These are phyloP conservation scores for Acanthiza pusilla DNA, from an alignment of 2,797 vertebrate species.

Conservation along the genomic window DNA sequence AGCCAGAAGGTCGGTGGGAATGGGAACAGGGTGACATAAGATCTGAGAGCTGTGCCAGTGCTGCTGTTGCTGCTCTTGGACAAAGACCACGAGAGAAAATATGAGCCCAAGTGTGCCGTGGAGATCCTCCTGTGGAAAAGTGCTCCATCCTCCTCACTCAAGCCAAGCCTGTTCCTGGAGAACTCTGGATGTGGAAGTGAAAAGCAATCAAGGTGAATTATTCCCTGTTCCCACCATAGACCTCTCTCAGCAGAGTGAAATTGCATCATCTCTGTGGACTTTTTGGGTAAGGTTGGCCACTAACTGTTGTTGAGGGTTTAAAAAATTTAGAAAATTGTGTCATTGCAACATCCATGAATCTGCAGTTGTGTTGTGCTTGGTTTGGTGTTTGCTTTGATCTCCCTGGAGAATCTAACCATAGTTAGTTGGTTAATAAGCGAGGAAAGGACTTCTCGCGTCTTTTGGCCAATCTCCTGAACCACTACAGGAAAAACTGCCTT, in stretches of 20 bases:
- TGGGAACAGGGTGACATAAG: background rate
- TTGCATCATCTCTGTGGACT: background rate
- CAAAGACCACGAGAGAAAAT: background rate
- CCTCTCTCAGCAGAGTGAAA: background rate
- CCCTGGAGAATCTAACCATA: background rate
- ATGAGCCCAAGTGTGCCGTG: background rate
- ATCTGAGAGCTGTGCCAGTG: background rate
- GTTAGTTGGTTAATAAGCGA: background rate
- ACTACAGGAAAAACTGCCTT: constrained; percentile 1
- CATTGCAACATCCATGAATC: background rate
- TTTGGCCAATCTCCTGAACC: background rate
- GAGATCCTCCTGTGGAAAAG: background rate
- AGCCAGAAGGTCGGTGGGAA: background rate
- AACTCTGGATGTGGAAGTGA: background rate
- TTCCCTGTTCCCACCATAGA: background rate
- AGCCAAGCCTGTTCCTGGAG: background rate
- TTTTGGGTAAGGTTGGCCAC: background rate
- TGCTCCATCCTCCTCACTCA: background rate
- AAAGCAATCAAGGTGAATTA: background rate
- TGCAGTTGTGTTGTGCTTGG: background rate
- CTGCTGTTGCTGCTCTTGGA: too few species aligned
- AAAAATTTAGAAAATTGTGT: background rate
- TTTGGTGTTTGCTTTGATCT: constrained; percentile 16
- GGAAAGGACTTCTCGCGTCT: background rate
- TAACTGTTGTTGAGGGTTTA: constrained; percentile 11